Base-by-base conservation (phyloP, 2,888 invertebrate species). In the Mesopsocus fuscifrons region DNA sequence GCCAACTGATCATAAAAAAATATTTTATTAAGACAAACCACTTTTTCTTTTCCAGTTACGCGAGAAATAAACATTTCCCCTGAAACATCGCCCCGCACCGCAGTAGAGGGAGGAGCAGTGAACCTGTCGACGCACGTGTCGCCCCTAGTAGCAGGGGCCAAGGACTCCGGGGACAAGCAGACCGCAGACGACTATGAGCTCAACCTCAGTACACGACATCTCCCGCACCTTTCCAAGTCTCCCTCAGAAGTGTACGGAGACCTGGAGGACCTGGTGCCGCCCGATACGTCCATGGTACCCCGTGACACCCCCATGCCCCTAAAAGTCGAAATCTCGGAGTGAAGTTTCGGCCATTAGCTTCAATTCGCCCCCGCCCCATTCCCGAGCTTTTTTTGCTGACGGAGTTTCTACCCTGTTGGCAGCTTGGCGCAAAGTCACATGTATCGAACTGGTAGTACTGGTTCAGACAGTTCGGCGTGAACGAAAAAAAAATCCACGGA, bases 241-340 rank as follows among this genome's bases (percentile, higher is more conserved):
- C 38, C 38, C 18, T 38, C 38, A n/a, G 38, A 38, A 13, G 38
- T 20, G 11, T 38, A 38, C 20, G 72, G 71, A 54, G 72, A 72
- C 52, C 69, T 72, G 48, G 69, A 71, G 52, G 71, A 72, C 49
- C 60, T 72, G 50, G 72, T 72, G 6, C 81, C 44, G 17, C 46
- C 47, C 34, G 47, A 44, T 23, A 44, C n/a, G n/a, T n/a, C n/a
- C 20, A 20, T 38, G 6, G n/a, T n/a, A n/a, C n/a, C n/a, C n/a
- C 17, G 38, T 6, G 38, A 38, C 20, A 18, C 38, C 16, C 17
- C 38, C n/a, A 38, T 38, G 38, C 38, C 38, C 18, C 21, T 38
- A 15, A 38, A 38, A 38, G 38, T 38, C n/a, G 38, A 38, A 38
- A 38, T 38, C 15, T 20, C 38, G 6, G 38, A 38, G 38, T 38